Evolutionary conservation across 1,140 invertebrate genomes (phyloP).

Genomic region (Zaprionus tsacasi): DNA sequence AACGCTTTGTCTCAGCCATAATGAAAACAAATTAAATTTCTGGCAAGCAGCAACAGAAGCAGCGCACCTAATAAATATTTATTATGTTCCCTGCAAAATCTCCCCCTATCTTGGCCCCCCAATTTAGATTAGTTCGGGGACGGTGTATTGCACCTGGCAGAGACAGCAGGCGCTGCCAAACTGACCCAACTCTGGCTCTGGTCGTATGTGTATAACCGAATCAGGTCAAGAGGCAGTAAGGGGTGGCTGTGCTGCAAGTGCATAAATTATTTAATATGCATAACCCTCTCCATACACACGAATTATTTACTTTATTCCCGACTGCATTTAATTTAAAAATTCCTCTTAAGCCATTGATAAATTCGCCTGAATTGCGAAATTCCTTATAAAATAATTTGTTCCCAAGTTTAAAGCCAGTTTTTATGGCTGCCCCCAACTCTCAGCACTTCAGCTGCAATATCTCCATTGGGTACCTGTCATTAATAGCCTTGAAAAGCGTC

Average conservation of each 20-base stretch:
- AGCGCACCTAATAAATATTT: conserved; percentile 77
- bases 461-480: conserved; percentile 7
- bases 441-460: conserved; percentile 24
- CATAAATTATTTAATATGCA: neutral
- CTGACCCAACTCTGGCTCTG: neutral
- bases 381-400: neutral
- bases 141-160: conserved; percentile 20
- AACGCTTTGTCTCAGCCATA: conserved; percentile 67
- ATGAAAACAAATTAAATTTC: conserved; percentile 81
- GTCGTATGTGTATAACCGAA: conserved; percentile 13
- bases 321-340: conserved; percentile 16
- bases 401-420: conserved; percentile 24
- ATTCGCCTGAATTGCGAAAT: neutral
- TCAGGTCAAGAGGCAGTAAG: neutral
- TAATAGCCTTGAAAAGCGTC: conserved; percentile 25
- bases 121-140: conserved; percentile 14
- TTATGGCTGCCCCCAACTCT: conserved; percentile 13
- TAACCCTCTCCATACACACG: neutral
- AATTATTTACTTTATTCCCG: conserved; percentile 1
- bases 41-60: conserved; percentile 59
- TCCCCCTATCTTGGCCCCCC: too few relatives aligned
- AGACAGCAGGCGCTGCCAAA: conserved; percentile 2
- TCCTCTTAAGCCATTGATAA: conserved; percentile 7
- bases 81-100: conserved; percentile 48
- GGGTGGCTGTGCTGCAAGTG: neutral